Evolutionary conservation across 2,797 vertebrate species (phyloP).

Genomic region (Nannoperca obscura): DNA sequence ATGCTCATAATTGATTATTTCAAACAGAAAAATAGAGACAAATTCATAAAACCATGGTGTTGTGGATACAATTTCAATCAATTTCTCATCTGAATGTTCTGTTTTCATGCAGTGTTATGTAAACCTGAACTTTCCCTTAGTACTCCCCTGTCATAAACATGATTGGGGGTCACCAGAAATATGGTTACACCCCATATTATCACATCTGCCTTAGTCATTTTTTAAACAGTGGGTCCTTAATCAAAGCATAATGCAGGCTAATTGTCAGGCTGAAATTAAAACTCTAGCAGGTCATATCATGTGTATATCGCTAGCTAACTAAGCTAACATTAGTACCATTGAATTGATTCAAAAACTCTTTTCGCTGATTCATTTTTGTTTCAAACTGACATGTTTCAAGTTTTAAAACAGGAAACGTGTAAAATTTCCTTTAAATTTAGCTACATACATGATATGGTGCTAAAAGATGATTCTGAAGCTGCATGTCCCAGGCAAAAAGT

Average conservation of each 20-base stretch:
- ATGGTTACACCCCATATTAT: background rate
- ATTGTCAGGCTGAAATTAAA: background rate
- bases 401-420: too few species aligned
- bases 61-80: background rate
- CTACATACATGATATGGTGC: too few species aligned
- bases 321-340: background rate
- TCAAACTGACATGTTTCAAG: background rate
- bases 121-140: slow-evolving; percentile 20
- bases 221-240: background rate
- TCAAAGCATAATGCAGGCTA: background rate
- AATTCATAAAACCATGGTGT: background rate
- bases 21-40: background rate
- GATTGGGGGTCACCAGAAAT: slow-evolving; percentile 5
- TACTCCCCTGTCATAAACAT: slow-evolving; percentile 14
- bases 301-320: background rate
- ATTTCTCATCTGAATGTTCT: background rate
- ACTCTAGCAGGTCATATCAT: background rate
- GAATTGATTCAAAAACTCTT: background rate
- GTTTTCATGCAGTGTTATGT: background rate
- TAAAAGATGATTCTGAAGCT: too few species aligned
- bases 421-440: too few species aligned
- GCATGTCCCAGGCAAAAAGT: too few species aligned
- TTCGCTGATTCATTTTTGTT: background rate
- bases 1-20: background rate
- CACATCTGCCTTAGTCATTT: background rate